A percentile compares a stretch with the other conserved stretches of the same genome.
These are phyloP conservation scores for Natrix natrix DNA, from an alignment of 2,797 vertebrate species.

Conservation along the genomic window DNA sequence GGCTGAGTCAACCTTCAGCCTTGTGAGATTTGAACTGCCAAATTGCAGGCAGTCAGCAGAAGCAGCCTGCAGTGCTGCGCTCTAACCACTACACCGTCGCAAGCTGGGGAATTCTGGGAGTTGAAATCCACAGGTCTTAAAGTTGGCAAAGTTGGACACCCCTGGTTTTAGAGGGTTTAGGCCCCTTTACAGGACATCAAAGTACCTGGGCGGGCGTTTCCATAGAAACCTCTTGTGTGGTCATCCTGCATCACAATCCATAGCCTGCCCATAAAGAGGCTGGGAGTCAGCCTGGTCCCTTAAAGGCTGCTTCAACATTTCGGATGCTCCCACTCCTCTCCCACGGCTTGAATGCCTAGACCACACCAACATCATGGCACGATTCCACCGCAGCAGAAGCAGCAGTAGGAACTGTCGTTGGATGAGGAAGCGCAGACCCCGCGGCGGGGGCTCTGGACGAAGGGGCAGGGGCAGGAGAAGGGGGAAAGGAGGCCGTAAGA, in stretches of 20 bases:
- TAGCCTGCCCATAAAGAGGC: not conserved
- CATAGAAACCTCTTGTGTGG: not conserved
- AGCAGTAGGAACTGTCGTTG: constrained; percentile 17
- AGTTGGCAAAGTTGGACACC: not conserved
- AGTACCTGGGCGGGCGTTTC: not conserved
- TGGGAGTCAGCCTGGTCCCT: not conserved
- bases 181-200: not conserved
- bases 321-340: not conserved
- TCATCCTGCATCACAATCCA: constrained; percentile 3
- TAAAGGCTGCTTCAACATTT: not conserved
- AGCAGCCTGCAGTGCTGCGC: no score
- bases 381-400: not conserved
- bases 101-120: not conserved
- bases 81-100: not conserved
- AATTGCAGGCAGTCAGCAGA: no score
- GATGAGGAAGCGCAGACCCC: not conserved
- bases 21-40: no score
- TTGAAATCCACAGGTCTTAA: not conserved
- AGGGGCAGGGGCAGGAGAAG: not conserved
- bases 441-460: not conserved
- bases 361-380: not conserved
- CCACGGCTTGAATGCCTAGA: not conserved
- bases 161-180: not conserved
- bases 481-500: not conserved
- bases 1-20: no score